Conservation (phyloP, 2,113 vertebrate genomes). For the Crotalus helleri region DNA sequence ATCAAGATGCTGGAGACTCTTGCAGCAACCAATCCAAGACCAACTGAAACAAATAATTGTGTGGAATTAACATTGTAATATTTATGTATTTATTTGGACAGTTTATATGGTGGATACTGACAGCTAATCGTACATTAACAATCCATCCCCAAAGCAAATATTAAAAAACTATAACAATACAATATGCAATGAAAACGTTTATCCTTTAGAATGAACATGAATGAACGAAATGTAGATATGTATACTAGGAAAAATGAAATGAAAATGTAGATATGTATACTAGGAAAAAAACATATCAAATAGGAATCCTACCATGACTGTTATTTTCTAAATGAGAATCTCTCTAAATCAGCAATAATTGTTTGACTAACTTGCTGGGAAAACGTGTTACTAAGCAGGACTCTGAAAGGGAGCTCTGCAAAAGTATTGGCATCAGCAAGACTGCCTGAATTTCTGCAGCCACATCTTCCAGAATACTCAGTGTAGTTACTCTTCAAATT, state of each 20-base stretch:
- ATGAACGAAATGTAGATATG: not conserved
- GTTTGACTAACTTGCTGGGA: not conserved
- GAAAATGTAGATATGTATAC: not conserved
- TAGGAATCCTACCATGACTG: not conserved
- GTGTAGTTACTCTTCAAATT: not conserved
- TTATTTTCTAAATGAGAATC: not conserved
- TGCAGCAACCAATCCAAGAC: slow-evolving; percentile 81
- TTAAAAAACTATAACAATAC: not conserved
- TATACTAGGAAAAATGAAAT: not conserved
- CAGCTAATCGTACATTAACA: not conserved
- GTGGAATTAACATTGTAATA: not conserved
- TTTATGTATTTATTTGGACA: not conserved
- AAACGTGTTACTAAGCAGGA: not conserved
- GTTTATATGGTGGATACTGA: not conserved
- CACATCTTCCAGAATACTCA: not conserved
- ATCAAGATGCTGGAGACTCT: slow-evolving; percentile 85
- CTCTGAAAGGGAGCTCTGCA: not conserved
- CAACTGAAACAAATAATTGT: slow-evolving; percentile 73
- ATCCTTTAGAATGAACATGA: not conserved
- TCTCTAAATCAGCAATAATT: not conserved
- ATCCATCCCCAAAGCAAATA: not conserved
- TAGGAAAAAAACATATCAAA: not conserved
- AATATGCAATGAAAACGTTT: not conserved
- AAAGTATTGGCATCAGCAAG: not conserved
- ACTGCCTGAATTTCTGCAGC: not conserved